Percentiles rank a stretch among this genome's conserved stretches.
phyloP scores from a whole-genome alignment of 2,888 invertebrate species.

The Bedellia somnulentella region DNA sequence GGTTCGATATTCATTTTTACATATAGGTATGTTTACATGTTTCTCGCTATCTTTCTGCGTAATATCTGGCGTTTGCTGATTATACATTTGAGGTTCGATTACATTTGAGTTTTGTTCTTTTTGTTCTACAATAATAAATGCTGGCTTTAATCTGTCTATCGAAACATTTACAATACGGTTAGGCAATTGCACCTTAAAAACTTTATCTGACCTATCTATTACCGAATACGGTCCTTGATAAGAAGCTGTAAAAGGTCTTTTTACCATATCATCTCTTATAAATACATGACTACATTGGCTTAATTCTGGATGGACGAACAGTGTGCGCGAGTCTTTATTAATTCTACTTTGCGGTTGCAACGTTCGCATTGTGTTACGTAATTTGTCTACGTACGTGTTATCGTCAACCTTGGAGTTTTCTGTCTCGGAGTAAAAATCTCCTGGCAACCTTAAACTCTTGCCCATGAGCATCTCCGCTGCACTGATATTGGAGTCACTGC shows the following conservation, averaged over 20 bases:
- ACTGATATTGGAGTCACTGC: neutral
- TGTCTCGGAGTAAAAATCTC: neutral
- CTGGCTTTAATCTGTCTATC: neutral
- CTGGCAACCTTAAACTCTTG: conserved; percentile 1
- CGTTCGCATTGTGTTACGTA: neutral
- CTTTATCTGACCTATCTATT: conserved; percentile 4
- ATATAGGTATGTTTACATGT: no score
- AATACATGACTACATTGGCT: no score
- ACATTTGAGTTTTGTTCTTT: no score
- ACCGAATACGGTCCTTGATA: conserved; percentile 12
- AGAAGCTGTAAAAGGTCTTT: conserved; percentile 12
- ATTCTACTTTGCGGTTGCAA: neutral
- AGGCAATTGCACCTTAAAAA: neutral
- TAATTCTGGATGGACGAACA: conserved; percentile 1
- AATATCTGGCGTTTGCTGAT: conserved; percentile 7
- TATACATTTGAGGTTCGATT: no score
- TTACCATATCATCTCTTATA: neutral
- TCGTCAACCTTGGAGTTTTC: neutral
- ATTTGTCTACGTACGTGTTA: neutral
- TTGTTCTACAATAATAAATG: neutral
- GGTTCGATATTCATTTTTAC: no score
- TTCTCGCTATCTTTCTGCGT: no score
- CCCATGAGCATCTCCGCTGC: neutral
- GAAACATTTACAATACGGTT: neutral
- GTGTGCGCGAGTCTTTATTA: no score